These are phyloP conservation scores for Ctenoplectra terminalis DNA, from an alignment of 1,140 invertebrate genomes.

Conservation along the genomic window DNA sequence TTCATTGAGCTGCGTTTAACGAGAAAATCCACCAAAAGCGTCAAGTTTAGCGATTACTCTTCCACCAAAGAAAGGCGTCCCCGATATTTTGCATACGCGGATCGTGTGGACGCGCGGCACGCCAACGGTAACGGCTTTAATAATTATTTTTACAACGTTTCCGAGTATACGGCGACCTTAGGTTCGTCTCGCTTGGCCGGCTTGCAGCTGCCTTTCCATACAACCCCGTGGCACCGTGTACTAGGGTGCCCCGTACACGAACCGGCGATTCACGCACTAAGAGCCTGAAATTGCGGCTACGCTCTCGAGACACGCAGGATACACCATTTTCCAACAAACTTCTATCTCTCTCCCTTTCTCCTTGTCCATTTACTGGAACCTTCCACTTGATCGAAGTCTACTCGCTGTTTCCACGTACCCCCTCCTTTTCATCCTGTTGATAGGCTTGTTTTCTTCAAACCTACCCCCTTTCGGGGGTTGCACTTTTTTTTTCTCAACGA, in stretches of 20 bases:
- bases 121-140: conserved; percentile 79
- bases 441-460: background rate
- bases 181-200: conserved; percentile 81
- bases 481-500: no score
- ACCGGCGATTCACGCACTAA: conserved; percentile 51
- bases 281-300: conserved; percentile 65
- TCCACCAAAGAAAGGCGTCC: background rate
- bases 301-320: conserved; percentile 74
- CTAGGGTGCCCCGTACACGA: conserved; percentile 78
- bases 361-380: background rate
- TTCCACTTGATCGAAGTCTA: background rate
- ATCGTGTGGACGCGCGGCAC: conserved; percentile 39
- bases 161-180: conserved; percentile 79
- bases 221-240: conserved; percentile 76
- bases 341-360: background rate
- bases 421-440: background rate
- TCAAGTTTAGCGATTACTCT: background rate
- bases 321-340: conserved; percentile 73
- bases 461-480: background rate
- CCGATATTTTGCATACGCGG: background rate
- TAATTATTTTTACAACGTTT: conserved; percentile 84
- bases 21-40: background rate
- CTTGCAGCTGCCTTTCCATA: conserved; percentile 80
- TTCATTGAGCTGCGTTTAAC: no score
- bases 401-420: background rate